Evolutionary conservation across 2,797 vertebrate genomes (phyloP), one percentile per base, ranked within the genome.

Genomic region (Diplodus sargus): DNA sequence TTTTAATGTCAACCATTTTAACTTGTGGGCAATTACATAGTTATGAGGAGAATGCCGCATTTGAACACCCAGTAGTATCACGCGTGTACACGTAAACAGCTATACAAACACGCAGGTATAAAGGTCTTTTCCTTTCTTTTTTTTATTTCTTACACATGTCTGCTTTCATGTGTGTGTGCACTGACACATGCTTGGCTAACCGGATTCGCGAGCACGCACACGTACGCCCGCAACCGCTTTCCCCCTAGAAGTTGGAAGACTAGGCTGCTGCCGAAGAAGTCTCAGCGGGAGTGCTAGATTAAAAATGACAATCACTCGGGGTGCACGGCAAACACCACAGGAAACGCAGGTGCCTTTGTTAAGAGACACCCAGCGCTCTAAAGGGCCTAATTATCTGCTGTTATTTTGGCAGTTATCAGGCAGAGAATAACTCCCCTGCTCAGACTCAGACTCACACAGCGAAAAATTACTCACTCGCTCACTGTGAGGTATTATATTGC

Each of bases 301-400:
- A 95, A 95, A 95, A 94, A 95, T 95, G 94, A 95, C 94, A 95
- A 94, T 95, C 94, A 94, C 93, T 94, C 90, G 85, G 92, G 93
- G 95, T 92, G 93, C 87, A 86, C 93, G 90, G 91, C 91, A 89
- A 91, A 91, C 93, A 90, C 94, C 90, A 90, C 94, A 90, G 94
- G 95, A 95, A 95, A 92, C 92, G 93, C 95, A 96, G 95, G 95
- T 96, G 95, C 94, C 94, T 95, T 95, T 95, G 94, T 95, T 94
- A 94, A 94, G 95, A 95, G 93, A 94, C 92, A 94, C 93, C 93
- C 94, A 78, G 93, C 84, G 92, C 94, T 95, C 94, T 95, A 95
- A 95, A 95, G 93, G 93, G 93, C 91, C 94, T 95, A 95, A 96
- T 95, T 96, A 95, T 95, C 94, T 94, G 93, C 92, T 91, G 94